A percentile compares a stretch with the other conserved stretches of the same genome.
Conservation (phyloP, 1,140 invertebrate species). For the Neodiprion pinetum region DNA sequence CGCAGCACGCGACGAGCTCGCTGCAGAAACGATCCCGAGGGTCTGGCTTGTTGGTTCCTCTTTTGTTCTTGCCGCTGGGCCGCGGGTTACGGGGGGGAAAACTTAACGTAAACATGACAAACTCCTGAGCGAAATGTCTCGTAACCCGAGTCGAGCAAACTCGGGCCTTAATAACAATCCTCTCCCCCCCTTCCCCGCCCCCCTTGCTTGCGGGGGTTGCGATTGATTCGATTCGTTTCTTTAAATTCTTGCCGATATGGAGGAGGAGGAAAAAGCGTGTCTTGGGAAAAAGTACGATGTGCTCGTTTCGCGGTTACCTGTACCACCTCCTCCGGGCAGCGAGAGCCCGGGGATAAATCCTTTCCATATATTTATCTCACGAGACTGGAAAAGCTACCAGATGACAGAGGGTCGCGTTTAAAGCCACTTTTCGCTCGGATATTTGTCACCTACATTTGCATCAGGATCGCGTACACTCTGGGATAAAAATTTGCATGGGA, state of each 20-base stretch:
- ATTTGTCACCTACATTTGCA: not conserved
- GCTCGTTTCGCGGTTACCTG: too few species aligned
- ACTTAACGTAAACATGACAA: not conserved
- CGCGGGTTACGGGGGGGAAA: not conserved
- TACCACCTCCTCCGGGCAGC: too few species aligned
- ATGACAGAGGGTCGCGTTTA: slow-evolving; percentile 2
- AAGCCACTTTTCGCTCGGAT: not conserved
- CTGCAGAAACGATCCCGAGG: too few species aligned
- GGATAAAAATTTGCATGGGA: not conserved
- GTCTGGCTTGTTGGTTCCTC: not conserved
- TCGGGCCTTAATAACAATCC: too few species aligned
- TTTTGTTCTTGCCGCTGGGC: not conserved
- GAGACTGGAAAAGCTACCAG: not conserved
- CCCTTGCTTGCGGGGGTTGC: too few species aligned
- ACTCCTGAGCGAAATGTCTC: not conserved
- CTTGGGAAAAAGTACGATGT: too few species aligned
- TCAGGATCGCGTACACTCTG: not conserved
- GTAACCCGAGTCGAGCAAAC: not conserved
- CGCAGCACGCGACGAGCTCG: too few species aligned
- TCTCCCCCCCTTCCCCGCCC: too few species aligned
- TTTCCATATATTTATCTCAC: not conserved
- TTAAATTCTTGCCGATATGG: too few species aligned
- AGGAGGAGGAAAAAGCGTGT: too few species aligned
- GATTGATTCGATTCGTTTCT: too few species aligned
- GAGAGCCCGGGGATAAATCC: not conserved